phyloP scores from a whole-genome alignment of 2,888 invertebrate genomes.

The Lathronympha strigana region DNA sequence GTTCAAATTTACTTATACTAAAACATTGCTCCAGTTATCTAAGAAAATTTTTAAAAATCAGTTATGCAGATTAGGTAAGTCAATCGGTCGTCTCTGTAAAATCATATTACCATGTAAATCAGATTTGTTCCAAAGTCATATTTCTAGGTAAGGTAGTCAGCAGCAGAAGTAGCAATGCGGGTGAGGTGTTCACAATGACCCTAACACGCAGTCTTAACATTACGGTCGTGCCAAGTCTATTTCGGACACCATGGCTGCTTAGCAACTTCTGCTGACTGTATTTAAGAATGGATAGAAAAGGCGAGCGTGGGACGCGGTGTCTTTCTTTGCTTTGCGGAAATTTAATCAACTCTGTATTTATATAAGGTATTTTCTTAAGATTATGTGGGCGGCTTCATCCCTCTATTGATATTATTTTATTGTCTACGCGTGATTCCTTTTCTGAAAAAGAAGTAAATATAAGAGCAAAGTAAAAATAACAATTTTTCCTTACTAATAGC shows the following conservation, averaged over 20 bases:
- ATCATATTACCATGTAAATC: slow-evolving; percentile 34
- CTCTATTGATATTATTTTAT: background rate
- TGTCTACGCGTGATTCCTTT: too few relatives aligned
- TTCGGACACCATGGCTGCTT: too few relatives aligned
- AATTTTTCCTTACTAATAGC: too few relatives aligned
- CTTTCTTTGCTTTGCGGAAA: slow-evolving; percentile 5
- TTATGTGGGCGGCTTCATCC: background rate
- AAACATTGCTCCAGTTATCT: slow-evolving; percentile 9
- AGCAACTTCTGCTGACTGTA: too few relatives aligned
- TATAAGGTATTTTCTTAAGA: slow-evolving; percentile 5
- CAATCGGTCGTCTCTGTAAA: slow-evolving; percentile 32
- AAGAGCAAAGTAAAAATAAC: too few relatives aligned
- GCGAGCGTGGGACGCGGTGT: slow-evolving; percentile 3
- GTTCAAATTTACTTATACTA: background rate
- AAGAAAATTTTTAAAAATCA: slow-evolving; percentile 10
- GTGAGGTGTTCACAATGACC: too few relatives aligned
- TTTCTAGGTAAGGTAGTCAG: slow-evolving; percentile 2
- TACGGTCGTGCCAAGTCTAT: too few relatives aligned
- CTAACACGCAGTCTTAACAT: too few relatives aligned
- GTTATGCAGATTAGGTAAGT: slow-evolving; percentile 25
- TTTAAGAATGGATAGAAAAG: background rate
- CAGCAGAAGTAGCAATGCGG: too few relatives aligned
- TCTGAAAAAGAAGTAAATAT: too few relatives aligned
- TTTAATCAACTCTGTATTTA: slow-evolving; percentile 18
- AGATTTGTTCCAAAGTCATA: slow-evolving; percentile 26